A percentile compares a stretch with the other conserved stretches of the same genome.
phyloP scores from a whole-genome alignment of 2,113 vertebrate species.

The Pseudorhombus dupliciocellatus region DNA sequence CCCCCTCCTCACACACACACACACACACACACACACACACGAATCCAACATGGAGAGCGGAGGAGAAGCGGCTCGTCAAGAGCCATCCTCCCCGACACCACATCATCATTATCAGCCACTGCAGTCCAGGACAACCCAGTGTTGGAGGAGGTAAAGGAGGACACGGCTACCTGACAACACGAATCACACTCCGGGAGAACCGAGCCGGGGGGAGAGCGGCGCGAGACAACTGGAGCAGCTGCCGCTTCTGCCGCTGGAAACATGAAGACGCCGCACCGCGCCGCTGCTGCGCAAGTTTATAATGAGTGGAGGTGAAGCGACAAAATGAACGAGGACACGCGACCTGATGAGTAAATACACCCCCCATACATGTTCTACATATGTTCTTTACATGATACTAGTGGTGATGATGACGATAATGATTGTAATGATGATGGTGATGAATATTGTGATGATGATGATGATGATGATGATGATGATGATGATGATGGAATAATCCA shows the following conservation, averaged over 20 bases:
- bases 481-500: too few species aligned
- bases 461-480: neutral
- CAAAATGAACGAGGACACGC: slow-evolving; percentile 90
- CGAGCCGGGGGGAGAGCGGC: slow-evolving; percentile 14
- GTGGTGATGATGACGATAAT: neutral
- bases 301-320: slow-evolving; percentile 82
- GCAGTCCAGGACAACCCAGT: slow-evolving; percentile 35
- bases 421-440: neutral
- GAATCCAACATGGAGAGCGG: slow-evolving; percentile 90
- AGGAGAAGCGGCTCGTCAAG: slow-evolving; percentile 89
- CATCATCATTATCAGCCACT: slow-evolving; percentile 66
- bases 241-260: slow-evolving; percentile 48
- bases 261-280: slow-evolving; percentile 84
- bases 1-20: too few species aligned
- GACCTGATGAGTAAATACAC: slow-evolving; percentile 90
- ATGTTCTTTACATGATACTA: neutral
- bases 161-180: slow-evolving; percentile 25
- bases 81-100: slow-evolving; percentile 83
- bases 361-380: neutral
- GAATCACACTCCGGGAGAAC: slow-evolving; percentile 13
- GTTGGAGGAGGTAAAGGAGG: slow-evolving; percentile 31
- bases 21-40: too few species aligned
- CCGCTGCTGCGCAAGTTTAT: slow-evolving; percentile 80
- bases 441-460: neutral
- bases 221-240: slow-evolving; percentile 10